These are phyloP conservation scores for Ochropleura leucogaster DNA, from an alignment of 2,888 invertebrate species.

Conservation along the genomic window DNA sequence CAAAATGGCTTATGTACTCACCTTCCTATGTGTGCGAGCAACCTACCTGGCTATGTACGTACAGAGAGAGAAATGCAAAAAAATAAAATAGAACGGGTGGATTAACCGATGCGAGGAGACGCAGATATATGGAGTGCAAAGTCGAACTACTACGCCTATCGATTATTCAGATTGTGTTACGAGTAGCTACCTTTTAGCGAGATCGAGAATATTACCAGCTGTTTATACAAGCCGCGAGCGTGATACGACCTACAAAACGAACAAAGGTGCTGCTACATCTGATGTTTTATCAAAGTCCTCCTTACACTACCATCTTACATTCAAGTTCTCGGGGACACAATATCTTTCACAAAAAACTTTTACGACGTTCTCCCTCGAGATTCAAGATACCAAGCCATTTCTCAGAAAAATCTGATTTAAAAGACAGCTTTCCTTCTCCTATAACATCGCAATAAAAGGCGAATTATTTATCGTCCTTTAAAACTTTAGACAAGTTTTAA, in stretches of 20 bases:
- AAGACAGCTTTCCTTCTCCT: conserved; percentile 28
- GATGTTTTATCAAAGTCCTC: conserved; percentile 23
- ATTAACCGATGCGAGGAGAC: conserved; percentile 36
- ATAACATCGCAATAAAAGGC: conserved; percentile 43
- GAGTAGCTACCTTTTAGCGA: conserved; percentile 20
- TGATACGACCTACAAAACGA: conserved; percentile 28
- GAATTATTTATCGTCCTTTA: conserved; percentile 56
- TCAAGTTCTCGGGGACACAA: conserved; percentile 20
- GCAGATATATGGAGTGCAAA: conserved; percentile 50
- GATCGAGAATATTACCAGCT: conserved; percentile 33
- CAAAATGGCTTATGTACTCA: conserved; percentile 5
- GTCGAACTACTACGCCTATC: conserved; percentile 48
- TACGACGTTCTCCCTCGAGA: conserved; percentile 27
- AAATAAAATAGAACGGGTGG: conserved; percentile 43
- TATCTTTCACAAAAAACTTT: conserved; percentile 44
- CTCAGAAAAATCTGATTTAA: conserved; percentile 40
- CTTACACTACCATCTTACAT: conserved; percentile 12
- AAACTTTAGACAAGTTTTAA: conserved; percentile 54
- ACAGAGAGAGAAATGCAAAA: conserved; percentile 6
- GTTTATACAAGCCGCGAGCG: conserved; percentile 34
- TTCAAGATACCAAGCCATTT: conserved; percentile 17
- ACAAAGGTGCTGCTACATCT: conserved; percentile 26
- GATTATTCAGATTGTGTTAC: conserved; percentile 57
- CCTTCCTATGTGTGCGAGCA: not conserved
- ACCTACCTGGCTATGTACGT: not conserved